A percentile compares a stretch with the other conserved stretches of the same genome.
Conservation (phyloP, 2,113 vertebrate species). For the Ceuthmochares aereus region DNA sequence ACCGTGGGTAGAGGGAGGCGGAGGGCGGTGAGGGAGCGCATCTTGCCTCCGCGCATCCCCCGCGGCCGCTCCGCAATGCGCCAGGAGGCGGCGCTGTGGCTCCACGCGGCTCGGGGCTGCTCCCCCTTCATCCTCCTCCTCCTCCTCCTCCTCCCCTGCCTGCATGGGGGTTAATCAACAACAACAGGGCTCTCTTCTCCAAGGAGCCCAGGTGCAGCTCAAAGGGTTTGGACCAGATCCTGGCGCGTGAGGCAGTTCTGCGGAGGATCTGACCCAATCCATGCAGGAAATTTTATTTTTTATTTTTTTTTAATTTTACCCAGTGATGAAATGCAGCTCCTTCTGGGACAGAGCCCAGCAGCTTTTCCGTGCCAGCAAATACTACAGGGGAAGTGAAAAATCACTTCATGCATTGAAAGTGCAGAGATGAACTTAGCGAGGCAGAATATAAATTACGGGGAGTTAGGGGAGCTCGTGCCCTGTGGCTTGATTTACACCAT, state of each 20-base stretch:
- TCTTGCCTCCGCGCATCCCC: background rate
- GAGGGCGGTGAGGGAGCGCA: constrained; percentile 4
- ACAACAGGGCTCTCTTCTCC: constrained; percentile 4
- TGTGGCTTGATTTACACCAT: constrained; percentile 53
- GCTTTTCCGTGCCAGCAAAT: constrained; percentile 63
- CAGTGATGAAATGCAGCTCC: constrained; percentile 64
- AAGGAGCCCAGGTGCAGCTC: background rate
- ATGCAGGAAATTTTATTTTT: background rate
- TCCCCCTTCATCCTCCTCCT: background rate
- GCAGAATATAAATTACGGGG: constrained; percentile 58
- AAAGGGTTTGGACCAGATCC: background rate
- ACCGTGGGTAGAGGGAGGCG: background rate
- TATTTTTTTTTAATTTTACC: background rate
- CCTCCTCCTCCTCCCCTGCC: too few species aligned
- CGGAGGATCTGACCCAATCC: background rate
- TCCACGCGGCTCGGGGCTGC: constrained; percentile 53
- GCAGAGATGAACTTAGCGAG: constrained; percentile 61
- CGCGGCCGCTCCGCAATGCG: background rate
- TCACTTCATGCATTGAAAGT: constrained; percentile 61
- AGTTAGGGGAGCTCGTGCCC: constrained; percentile 25
- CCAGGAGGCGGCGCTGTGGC: constrained; percentile 81
- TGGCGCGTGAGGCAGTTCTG: background rate
- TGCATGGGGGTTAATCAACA: background rate
- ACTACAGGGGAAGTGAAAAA: constrained; percentile 68
- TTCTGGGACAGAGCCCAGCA: constrained; percentile 68